phyloP scores from a whole-genome alignment of 2,888 invertebrate species.

The Subacronicta megacephala region DNA sequence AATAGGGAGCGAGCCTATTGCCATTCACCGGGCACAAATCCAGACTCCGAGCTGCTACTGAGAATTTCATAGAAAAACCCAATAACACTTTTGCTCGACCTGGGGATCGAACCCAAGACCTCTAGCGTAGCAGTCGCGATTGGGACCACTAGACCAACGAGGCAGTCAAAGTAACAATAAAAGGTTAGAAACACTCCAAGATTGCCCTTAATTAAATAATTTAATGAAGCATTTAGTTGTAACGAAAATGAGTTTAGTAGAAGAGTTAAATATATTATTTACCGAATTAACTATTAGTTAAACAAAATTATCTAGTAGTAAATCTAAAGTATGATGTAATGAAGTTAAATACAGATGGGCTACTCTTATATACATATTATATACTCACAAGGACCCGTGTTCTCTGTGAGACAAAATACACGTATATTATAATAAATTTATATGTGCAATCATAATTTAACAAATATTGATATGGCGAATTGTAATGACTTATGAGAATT shows the following conservation, averaged over 20 bases:
- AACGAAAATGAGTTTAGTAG: slow-evolving; percentile 7
- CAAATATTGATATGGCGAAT: slow-evolving; percentile 9
- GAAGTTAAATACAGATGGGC: slow-evolving; percentile 62
- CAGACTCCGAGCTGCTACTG: too few relatives aligned
- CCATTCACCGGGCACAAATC: too few relatives aligned
- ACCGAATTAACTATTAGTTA: slow-evolving; percentile 4
- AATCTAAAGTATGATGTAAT: slow-evolving; percentile 34
- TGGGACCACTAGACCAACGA: too few relatives aligned
- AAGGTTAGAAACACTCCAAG: slow-evolving; percentile 16
- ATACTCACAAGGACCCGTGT: slow-evolving; percentile 88
- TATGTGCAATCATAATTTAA: slow-evolving; percentile 18
- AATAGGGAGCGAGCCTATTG: too few relatives aligned
- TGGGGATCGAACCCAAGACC: too few relatives aligned
- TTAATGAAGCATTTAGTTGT: slow-evolving; percentile 12
- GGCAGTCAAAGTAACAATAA: neutral
- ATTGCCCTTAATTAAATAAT: slow-evolving; percentile 7
- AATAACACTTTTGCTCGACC: too few relatives aligned
- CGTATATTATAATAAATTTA: slow-evolving; percentile 64
- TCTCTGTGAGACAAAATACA: slow-evolving; percentile 86
- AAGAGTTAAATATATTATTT: too few relatives aligned
- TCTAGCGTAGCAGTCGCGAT: too few relatives aligned
- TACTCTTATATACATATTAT: slow-evolving; percentile 61
- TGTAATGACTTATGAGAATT: slow-evolving; percentile 20
- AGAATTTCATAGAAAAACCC: too few relatives aligned
- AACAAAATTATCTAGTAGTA: slow-evolving; percentile 3